phyloP scores from a whole-genome alignment of 2,113 vertebrate species.

The Cricetomys ansorgei region DNA sequence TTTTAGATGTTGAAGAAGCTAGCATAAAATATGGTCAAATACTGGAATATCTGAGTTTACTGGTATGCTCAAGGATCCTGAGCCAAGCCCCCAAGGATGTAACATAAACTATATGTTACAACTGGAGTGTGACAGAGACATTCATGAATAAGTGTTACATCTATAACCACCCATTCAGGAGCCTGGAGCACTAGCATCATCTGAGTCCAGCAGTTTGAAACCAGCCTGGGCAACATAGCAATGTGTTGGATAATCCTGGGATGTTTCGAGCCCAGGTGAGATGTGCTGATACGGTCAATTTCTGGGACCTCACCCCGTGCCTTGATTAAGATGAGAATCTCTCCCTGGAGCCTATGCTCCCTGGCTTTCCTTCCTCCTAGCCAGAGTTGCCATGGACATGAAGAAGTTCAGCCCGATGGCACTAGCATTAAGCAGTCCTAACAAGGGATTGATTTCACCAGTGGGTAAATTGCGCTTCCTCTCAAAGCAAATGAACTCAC shows the following conservation, averaged over 20 bases:
- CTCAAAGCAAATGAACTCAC: slow-evolving; percentile 69
- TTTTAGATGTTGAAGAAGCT: background rate
- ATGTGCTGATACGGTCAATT: background rate
- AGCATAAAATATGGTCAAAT: background rate
- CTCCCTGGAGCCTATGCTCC: background rate
- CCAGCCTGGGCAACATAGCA: too few relatives aligned
- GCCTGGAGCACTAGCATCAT: background rate
- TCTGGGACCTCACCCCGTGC: background rate
- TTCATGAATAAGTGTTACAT: background rate
- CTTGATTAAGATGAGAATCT: background rate
- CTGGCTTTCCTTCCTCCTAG: background rate
- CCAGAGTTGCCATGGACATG: background rate
- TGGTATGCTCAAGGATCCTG: background rate
- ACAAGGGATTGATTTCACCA: slow-evolving; percentile 58
- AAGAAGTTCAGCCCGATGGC: background rate
- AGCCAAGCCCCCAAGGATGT: background rate
- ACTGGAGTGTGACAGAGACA: background rate
- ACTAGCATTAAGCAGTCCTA: slow-evolving; percentile 48
- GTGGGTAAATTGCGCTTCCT: slow-evolving; percentile 68
- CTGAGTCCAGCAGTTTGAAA: background rate
- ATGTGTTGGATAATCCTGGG: background rate
- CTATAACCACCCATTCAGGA: background rate
- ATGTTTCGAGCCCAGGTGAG: background rate
- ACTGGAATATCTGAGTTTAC: background rate
- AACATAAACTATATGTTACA: background rate